Base-by-base conservation (phyloP, 2,888 invertebrate species). In the Cataglyphis altisquamis region DNA sequence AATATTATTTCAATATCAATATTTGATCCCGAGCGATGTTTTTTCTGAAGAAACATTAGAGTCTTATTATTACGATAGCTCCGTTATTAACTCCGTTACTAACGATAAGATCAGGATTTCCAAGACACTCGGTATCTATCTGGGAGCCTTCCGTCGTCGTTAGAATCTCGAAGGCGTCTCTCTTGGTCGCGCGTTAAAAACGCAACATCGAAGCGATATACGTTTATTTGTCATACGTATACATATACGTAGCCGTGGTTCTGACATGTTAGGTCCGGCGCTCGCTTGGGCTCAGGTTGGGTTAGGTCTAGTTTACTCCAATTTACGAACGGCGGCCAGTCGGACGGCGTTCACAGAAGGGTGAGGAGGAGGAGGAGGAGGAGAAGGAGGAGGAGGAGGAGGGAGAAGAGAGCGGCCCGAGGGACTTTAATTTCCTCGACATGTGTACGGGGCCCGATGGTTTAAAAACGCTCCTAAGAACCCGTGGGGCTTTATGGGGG, bases 401-500 rank as follows among this genome's bases (percentile, higher is more conserved):
- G 18, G 21, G 15, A 6, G 8, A 41, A 67, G 68, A 52, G 68
- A 45, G 70, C 41, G 85, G 63, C 57, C 80, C 78, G 82, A 80
- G 75, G 82, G 82, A 75, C 82, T 84, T 88, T 81, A 81, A 88
- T 88, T 86, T 77, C 73, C 64, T 68, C 80, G 82, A 62, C 77
- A 64, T 57, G 57, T 73, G 57, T 73, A 63, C 55, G 74, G 81
- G 41, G 75, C 82, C 64, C 55, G 82, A 83, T 86, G 68, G 29
- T 82, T 81, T 67, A 82, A 82, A 81, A 78, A 82, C 57, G 62
- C 75, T 81, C 74, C 62, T 39, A 67, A 80, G 74, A 70, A 77
- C 74, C 81, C 82, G 57, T 73, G 85, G 81, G 75, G 70, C 83
- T 90, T 89, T 87, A 89, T 87, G 85, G 86, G 78, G 89, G 82